Evolutionary conservation across 2,797 vertebrate genomes (phyloP).

Genomic region (Triplophysa yarkandensis): DNA sequence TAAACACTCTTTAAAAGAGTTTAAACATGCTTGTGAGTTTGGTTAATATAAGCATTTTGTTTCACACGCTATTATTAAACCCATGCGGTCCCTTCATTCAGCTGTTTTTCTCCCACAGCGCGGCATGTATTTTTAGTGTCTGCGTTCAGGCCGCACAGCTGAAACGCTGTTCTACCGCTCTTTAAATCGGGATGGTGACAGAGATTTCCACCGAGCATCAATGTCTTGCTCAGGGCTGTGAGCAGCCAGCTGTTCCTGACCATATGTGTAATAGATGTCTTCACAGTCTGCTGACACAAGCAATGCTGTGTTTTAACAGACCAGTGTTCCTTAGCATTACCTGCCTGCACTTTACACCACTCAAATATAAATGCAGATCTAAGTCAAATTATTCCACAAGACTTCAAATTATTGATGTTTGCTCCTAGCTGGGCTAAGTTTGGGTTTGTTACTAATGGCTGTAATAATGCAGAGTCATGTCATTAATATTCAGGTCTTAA

Average conservation of each 20-base stretch:
- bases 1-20: background rate
- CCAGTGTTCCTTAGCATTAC: conserved; percentile 4
- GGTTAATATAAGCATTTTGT: background rate
- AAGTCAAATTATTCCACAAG: background rate
- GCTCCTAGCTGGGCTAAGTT: background rate
- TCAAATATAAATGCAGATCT: background rate
- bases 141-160: conserved; percentile 37
- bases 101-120: conserved; percentile 31
- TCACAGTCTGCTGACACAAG: conserved; percentile 27
- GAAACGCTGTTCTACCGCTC: conserved; percentile 29
- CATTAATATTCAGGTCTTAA: conserved; percentile 34
- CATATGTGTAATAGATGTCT: conserved; percentile 28
- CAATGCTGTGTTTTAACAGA: conserved; percentile 17
- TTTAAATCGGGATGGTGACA: conserved; percentile 37
- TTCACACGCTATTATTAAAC: conserved; percentile 32
- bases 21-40: background rate
- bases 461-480: background rate
- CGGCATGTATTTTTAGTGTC: conserved; percentile 40
- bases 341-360: conserved; percentile 6
- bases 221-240: conserved; percentile 28
- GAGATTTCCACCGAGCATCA: conserved; percentile 34
- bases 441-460: background rate
- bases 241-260: conserved; percentile 38
- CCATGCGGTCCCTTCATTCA: conserved; percentile 25
- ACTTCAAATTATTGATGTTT: background rate